Evolutionary conservation across 2,113 vertebrate species (phyloP), one percentile per base, ranked within the genome.

Genomic region (Ceyx cyanopectus): DNA sequence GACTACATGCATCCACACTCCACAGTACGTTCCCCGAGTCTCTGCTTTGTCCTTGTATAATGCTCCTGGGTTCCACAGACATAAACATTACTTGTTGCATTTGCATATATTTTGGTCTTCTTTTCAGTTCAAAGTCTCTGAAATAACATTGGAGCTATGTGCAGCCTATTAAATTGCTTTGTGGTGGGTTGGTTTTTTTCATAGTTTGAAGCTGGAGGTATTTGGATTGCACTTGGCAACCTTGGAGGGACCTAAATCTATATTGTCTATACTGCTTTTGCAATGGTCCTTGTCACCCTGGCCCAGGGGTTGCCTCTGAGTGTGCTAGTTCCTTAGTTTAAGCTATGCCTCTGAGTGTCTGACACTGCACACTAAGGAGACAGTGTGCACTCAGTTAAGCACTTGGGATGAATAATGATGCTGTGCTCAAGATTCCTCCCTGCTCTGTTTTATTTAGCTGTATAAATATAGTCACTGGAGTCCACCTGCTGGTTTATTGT

Each of bases 41-140:
- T 73, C 40, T 43, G 17, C 34, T 10, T 19, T 77, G 41, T 15
- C 14, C 37, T 20, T 70, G 9, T 19, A 4, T 21, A 13, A n/a
- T 56, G 30, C 4, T 79, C 5, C 26, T 57, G 34, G 67, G 18
- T 46, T 61, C 30, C 46, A 54, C 32, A 50, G 24, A 20, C 21
- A 66, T 14, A 48, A 82, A 19, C 14, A 3, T 24, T 61, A 46
- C 19, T 63, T 54, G 19, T 13, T 83, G 7, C 21, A 29, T 22
- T n/a, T n/a, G 4, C n/a, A 29, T 41, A 12, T 30, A 43, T 40
- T 69, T 56, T 12, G 23, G 17, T 51, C 50, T 51, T 0, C 0
- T 63, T 62, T 34, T 68, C 9, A 48, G 30, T 69, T 66, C 17
- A 10, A 32, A 69, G 24, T n/a, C n/a, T 74, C 34, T 85, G 82